Evolutionary conservation across 2,113 vertebrate genomes (phyloP), one percentile per base, ranked within the genome.

Genomic region (Ellobius talpinus): DNA sequence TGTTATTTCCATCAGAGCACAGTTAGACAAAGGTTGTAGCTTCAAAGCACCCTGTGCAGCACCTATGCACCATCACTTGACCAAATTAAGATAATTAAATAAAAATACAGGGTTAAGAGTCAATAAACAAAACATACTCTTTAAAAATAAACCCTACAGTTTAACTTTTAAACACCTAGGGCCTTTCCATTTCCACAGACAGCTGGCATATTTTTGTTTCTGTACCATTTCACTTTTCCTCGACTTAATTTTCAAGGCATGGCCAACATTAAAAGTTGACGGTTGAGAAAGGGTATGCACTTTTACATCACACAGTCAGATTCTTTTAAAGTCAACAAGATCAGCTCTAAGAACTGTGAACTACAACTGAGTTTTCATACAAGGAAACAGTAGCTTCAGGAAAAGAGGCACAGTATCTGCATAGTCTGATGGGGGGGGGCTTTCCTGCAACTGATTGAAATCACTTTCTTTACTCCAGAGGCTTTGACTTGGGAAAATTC

Each of bases 381-480:
- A 74, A 87, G 65, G 12, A 73, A 96, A 97, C 91, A 94, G 94
- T 98, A 99, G 99, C 99, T 99, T 99, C 97, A 99, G 98, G 98
- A 61, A 58, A 96, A 96, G 1, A 79, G 98, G 98, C 99, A 98
- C 42, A 26, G 2, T 33, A 65, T 68, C 45, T 96, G 79, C 96
- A 77, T 90, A 81, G 68, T 94, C 66, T 52, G 61, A 93, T 66
- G 31, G 10, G 24, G 42, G 12, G 23, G 29, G 3, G 6, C 82
- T 87, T 96, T 50, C 93, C 39, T 42, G 45, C 63, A 76, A 93
- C 58, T 96, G 74, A 70, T 89, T 97, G 93, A 87, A 31, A 85
- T 82, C 94, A 89, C 63, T 84, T 95, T 93, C 88, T 89, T 78
- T 55, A 89, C 36, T 39, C 52, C 81, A 86, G 19, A 76, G 73